Evolutionary conservation across 2,113 vertebrate genomes (phyloP).

Genomic region (Thunnus thynnus): DNA sequence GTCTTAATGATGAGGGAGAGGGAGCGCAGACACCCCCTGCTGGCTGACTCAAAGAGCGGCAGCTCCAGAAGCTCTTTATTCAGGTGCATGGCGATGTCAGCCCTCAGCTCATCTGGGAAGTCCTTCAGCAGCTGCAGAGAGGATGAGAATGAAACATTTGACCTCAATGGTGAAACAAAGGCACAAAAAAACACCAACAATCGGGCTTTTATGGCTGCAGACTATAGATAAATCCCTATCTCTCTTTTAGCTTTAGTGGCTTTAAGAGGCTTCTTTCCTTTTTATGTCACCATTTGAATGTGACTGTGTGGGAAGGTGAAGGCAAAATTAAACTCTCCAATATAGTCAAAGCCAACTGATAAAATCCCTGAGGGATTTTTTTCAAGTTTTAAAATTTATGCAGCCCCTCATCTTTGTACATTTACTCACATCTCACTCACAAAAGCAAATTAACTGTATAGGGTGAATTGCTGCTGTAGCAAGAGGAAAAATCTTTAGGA

Average conservation of each 20-base stretch:
- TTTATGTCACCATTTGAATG: conserved; percentile 19
- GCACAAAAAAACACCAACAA: neutral
- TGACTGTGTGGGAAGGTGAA: conserved; percentile 56
- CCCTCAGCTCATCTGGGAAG: conserved; percentile 85
- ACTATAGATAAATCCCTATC: neutral
- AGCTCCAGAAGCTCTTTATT: conserved; percentile 86
- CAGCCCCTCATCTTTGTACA: no score
- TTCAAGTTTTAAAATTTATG: neutral
- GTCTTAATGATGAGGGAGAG: conserved; percentile 86
- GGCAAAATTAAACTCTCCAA: conserved; percentile 58
- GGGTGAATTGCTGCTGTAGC: neutral
- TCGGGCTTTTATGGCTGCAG: no score
- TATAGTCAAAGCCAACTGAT: conserved; percentile 28
- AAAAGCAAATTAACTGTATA: neutral
- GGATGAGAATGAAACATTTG: neutral
- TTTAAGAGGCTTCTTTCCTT: neutral
- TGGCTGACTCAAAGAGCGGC: conserved; percentile 85
- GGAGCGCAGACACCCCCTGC: conserved; percentile 85
- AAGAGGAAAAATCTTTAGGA: neutral
- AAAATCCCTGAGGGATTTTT: neutral
- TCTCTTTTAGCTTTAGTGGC: neutral
- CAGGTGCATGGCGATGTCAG: conserved; percentile 86
- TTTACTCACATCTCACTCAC: conserved; percentile 1
- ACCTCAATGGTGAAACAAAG: neutral
- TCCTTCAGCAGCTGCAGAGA: conserved; percentile 82